These are phyloP conservation scores for Anser brachyrhynchus DNA, from an alignment of 2,113 vertebrate species.

Conservation along the genomic window DNA sequence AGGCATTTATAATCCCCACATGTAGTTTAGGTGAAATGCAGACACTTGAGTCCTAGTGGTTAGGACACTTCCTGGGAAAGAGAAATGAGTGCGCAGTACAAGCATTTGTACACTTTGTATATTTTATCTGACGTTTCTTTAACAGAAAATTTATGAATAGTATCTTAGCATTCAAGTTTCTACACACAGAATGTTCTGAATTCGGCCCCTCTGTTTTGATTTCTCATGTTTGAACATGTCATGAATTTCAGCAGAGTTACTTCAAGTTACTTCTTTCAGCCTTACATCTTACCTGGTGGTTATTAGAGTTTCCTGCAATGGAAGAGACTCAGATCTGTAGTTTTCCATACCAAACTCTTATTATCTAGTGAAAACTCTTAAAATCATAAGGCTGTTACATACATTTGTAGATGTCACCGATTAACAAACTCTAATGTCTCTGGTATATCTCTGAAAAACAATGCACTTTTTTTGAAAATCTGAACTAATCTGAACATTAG, in stretches of 20 bases:
- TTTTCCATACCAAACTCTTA: not conserved
- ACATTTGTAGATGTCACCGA: not conserved
- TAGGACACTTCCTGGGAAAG: not conserved
- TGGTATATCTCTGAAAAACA: not conserved
- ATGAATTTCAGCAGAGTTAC: not conserved
- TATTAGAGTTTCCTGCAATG: not conserved
- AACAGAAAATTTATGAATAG: not conserved
- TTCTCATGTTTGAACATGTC: not conserved
- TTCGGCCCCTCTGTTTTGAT: not conserved
- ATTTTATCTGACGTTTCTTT: not conserved
- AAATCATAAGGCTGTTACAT: not conserved
- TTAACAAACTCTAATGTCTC: not conserved
- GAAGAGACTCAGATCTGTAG: not conserved
- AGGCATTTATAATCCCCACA: not conserved
- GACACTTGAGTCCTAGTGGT: not conserved
- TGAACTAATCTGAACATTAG: too few species aligned
- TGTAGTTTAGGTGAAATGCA: not conserved
- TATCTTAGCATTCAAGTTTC: not conserved
- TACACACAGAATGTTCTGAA: not conserved
- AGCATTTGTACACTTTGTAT: not conserved
- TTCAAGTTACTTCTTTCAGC: not conserved
- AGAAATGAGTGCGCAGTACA: not conserved
- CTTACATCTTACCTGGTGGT: not conserved
- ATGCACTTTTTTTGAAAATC: too few species aligned
- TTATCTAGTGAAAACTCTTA: not conserved